Percentiles rank a stretch among this genome's conserved stretches.
phyloP scores from a whole-genome alignment of 2,888 invertebrate species.

The Campoletis raptor region DNA sequence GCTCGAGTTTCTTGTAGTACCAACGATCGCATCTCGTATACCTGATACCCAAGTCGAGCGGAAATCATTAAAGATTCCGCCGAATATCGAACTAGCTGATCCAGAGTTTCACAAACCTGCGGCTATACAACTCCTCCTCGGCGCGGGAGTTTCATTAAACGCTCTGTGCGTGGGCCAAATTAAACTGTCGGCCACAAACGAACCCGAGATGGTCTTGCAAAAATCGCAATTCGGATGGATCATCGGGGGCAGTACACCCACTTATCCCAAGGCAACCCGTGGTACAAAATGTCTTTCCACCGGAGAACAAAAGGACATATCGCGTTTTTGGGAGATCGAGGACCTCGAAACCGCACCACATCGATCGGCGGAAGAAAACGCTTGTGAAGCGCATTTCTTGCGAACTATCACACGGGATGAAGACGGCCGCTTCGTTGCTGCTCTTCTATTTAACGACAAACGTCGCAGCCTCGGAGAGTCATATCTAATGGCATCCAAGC shows the following conservation, averaged over 20 bases:
- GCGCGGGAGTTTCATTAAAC: conserved; percentile 4
- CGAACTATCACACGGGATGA: conserved; percentile 36
- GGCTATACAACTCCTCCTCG: conserved; percentile 48
- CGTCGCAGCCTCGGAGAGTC: conserved; percentile 52
- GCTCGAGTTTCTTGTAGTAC: conserved; percentile 41
- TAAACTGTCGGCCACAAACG: conserved; percentile 11
- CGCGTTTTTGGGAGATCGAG: conserved; percentile 57
- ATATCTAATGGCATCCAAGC: conserved; percentile 30
- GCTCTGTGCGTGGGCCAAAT: conserved; percentile 52
- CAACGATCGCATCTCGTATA: conserved; percentile 17
- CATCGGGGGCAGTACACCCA: conserved; percentile 43
- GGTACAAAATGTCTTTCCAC: not conserved
- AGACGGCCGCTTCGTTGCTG: conserved; percentile 57
- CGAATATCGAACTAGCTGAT: conserved; percentile 45
- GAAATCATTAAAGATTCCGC: not conserved
- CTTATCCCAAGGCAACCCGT: not conserved
- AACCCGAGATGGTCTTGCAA: conserved; percentile 47
- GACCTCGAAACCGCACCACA: not conserved
- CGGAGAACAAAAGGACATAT: conserved; percentile 1
- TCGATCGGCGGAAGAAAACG: conserved; percentile 27
- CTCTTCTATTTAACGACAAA: conserved; percentile 58
- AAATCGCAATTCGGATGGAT: conserved; percentile 66
- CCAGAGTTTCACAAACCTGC: conserved; percentile 53
- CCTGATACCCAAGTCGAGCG: conserved; percentile 30
- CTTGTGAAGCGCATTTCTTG: conserved; percentile 52